Base-by-base conservation (phyloP, 2,888 invertebrate genomes). In the Metalampra italica region DNA sequence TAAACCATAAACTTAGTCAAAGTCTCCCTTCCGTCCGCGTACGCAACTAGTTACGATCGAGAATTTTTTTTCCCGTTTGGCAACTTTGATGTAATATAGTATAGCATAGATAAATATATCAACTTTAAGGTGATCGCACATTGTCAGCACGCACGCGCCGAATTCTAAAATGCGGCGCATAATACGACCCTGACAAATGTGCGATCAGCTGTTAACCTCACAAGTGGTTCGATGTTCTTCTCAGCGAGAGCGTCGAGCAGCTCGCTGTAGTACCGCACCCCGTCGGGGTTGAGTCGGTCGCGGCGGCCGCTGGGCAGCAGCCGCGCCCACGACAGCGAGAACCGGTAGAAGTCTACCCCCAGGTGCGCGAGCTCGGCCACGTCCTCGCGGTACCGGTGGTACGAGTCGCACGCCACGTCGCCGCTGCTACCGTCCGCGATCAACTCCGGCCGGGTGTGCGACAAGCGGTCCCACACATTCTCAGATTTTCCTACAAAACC, bases 331-430 rank as follows among this genome's bases (percentile, higher is more conserved):
- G 92, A 91, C n/a, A 92, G 68, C 0, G 91, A 91, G 60, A 92
- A 89, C 15, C 88, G 77, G 64, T 92, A 91, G 71, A 90, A 91
- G 60, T 91, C 84, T 0, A 92, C 91, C 3, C 91, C 91, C 1
- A 92, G 74, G 58, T 87, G 65, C 0, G 72, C 78, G 29, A 92
- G 59, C 43, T 88, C 81, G n/a, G 83, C 80, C 0, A 92, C 90
- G 62, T 92, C 92, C 52, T 93, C 92, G 50, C 80, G 86, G 68
- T 91, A 93, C 53, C 92, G 90, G 72, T 93, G 85, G 75, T 93
- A 94, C 1, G 93, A 93, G 74, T 94, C 93, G 54, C 92, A 92
- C 0, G 94, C 93, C 1, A 93, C 68, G 62, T 94, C 93, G 0
- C 93, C 94, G 50, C 91, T 93, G 1, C 90, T 89, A 1, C 84